Conservation (phyloP, 1,140 invertebrate genomes). For the Brachionus calyciflorus region DNA sequence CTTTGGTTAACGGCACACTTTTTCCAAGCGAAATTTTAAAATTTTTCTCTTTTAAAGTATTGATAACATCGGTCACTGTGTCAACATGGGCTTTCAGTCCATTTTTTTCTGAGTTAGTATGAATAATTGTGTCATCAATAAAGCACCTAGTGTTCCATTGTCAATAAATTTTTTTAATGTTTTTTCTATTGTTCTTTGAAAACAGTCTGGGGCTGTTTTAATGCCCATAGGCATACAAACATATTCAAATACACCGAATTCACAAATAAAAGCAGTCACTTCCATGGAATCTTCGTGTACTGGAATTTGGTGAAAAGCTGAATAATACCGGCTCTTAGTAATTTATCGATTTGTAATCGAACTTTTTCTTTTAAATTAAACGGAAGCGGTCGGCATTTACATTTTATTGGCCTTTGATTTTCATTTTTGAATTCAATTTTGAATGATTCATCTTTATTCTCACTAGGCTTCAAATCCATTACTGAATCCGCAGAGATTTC, state of each 20-base stretch:
- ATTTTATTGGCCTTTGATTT: too few species aligned
- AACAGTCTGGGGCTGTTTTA: slow-evolving; percentile 41
- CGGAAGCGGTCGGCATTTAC: too few species aligned
- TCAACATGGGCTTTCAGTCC: not conserved
- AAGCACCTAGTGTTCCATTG: not conserved
- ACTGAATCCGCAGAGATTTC: too few species aligned
- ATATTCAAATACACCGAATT: slow-evolving; percentile 43
- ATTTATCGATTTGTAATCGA: too few species aligned
- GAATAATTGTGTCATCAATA: not conserved
- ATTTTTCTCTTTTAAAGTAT: not conserved
- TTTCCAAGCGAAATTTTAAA: not conserved
- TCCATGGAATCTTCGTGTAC: not conserved
- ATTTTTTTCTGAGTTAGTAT: not conserved
- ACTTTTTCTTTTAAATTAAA: too few species aligned
- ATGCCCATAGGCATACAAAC: slow-evolving; percentile 45
- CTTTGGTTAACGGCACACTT: too few species aligned
- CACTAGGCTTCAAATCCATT: too few species aligned
- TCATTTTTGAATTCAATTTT: too few species aligned
- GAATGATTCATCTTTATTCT: too few species aligned
- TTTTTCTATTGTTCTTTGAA: slow-evolving; percentile 45
- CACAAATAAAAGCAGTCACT: not conserved
- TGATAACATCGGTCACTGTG: not conserved
- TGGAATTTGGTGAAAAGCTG: not conserved
- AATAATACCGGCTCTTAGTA: too few species aligned
- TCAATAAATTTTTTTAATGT: not conserved